A percentile compares a stretch with the other conserved stretches of the same genome.
Evolutionary conservation across 2,113 vertebrate genomes (phyloP).

Genomic region (Glareola pratincola): DNA sequence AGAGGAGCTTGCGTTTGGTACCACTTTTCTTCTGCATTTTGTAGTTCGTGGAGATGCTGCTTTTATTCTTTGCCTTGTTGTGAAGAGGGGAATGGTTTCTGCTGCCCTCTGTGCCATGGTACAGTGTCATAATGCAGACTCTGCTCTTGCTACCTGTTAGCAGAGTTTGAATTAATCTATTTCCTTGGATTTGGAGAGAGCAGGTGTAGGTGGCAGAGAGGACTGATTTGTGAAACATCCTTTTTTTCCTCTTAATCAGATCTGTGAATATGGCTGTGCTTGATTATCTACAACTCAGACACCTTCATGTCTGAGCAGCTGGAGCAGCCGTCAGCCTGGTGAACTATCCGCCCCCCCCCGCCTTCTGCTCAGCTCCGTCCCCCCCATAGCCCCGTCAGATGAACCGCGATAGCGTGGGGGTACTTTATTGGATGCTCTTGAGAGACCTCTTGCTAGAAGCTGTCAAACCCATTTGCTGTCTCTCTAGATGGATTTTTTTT

Average conservation of each 20-base stretch:
- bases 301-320: background rate
- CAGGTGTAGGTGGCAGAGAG: background rate
- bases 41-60: background rate
- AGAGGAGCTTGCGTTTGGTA: background rate
- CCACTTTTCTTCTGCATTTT: background rate
- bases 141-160: background rate
- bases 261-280: background rate
- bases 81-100: background rate
- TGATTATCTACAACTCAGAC: background rate
- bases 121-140: background rate
- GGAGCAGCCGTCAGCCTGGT: background rate
- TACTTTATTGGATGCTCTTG: background rate
- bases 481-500: background rate
- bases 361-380: background rate
- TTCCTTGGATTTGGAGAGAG: background rate
- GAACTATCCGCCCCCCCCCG: background rate
- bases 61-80: background rate
- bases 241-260: background rate
- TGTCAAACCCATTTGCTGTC: background rate
- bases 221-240: background rate
- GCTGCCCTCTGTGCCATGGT: fast-evolving
- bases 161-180: background rate
- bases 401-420: background rate
- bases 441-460: background rate
- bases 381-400: background rate